phyloP scores from a whole-genome alignment of 2,113 vertebrate species.

The Coturnix japonica region DNA sequence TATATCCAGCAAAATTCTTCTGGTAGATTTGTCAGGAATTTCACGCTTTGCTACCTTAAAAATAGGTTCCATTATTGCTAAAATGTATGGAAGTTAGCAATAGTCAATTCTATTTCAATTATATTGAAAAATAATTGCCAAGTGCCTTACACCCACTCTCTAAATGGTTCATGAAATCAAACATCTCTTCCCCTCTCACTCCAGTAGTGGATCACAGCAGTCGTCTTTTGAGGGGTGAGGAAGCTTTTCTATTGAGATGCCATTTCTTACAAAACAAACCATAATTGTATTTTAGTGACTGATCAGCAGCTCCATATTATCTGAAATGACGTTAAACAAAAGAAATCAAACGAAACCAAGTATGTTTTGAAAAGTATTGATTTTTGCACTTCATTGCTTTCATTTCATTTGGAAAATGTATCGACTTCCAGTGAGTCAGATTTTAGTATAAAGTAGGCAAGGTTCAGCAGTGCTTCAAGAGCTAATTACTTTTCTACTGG shows the following conservation, averaged over 20 bases:
- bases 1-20: background rate
- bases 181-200: background rate
- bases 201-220: background rate
- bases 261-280: background rate
- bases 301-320: background rate
- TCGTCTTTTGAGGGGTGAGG: background rate
- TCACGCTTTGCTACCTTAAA: background rate
- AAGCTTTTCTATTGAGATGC: background rate
- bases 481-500: constrained; percentile 44
- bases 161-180: background rate
- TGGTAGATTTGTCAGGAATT: background rate
- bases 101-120: background rate
- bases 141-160: background rate
- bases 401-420: constrained; percentile 36
- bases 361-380: background rate
- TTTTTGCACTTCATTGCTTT: constrained; percentile 26
- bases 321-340: background rate
- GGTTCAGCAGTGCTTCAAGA: constrained; percentile 29
- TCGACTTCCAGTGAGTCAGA: constrained; percentile 21
- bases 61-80: background rate
- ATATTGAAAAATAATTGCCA: background rate
- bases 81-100: background rate
- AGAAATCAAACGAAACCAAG: background rate
- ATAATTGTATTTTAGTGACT: background rate
- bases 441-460: constrained; percentile 24